Percentiles rank a stretch among this genome's conserved stretches.
These are phyloP conservation scores for Simalia tracyae DNA, from an alignment of 2,797 vertebrate genomes.

Conservation along the genomic window DNA sequence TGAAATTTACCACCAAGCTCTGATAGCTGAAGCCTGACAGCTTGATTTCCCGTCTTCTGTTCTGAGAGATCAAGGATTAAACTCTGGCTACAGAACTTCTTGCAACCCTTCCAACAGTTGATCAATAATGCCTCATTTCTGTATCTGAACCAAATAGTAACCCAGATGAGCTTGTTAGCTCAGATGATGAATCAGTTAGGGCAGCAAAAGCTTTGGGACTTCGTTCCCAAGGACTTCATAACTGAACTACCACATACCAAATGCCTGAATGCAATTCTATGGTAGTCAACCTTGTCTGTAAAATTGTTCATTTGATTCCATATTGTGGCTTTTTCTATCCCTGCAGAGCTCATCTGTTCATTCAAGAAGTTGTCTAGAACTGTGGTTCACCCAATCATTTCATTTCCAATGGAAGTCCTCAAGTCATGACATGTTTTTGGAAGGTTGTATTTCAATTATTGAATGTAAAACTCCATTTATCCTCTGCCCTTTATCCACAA, in stretches of 20 bases:
- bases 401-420: too few relatives aligned
- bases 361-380: neutral
- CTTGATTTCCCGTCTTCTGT: too few relatives aligned
- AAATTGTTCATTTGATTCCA: neutral
- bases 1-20: too few relatives aligned
- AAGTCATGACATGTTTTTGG: neutral
- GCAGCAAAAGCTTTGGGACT: too few relatives aligned
- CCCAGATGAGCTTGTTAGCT: too few relatives aligned
- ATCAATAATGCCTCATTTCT: too few relatives aligned
- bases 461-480: neutral
- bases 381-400: neutral
- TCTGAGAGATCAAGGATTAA: too few relatives aligned
- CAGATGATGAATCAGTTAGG: too few relatives aligned
- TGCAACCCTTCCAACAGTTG: too few relatives aligned
- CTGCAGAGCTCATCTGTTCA: neutral
- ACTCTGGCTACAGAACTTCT: too few relatives aligned
- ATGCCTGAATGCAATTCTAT: neutral
- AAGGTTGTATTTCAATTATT: neutral
- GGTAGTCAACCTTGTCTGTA: neutral
- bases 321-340: neutral
- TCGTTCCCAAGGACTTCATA: neutral
- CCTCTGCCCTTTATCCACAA: neutral
- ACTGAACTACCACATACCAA: neutral
- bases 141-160: too few relatives aligned
- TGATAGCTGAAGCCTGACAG: too few relatives aligned